Conservation (phyloP, 2,797 vertebrate species). For the Distichodus sexfasciatus region DNA sequence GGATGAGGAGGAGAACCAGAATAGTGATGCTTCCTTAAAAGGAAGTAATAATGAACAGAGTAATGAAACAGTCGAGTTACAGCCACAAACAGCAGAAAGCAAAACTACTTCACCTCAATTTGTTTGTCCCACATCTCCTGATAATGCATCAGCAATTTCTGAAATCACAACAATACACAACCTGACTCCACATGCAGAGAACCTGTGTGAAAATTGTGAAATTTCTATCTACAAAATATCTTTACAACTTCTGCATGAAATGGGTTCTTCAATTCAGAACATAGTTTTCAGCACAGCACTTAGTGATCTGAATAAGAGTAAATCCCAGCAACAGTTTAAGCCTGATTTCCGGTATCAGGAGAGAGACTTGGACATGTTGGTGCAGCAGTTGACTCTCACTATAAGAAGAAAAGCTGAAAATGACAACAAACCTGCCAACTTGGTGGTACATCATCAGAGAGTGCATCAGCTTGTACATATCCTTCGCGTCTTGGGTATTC, state of each 20-base stretch:
- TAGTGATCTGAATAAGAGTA: background rate
- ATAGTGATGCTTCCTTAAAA: slow-evolving; percentile 6
- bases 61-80: slow-evolving; percentile 2
- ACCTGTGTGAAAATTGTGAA: slow-evolving; percentile 13
- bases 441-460: slow-evolving; percentile 60
- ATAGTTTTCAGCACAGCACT: slow-evolving; percentile 70
- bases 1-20: slow-evolving; percentile 13
- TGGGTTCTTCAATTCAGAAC: slow-evolving; percentile 41
- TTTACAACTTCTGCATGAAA: slow-evolving; percentile 42
- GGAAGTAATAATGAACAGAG: background rate
- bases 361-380: slow-evolving; percentile 57
- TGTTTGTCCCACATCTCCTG: slow-evolving; percentile 1
- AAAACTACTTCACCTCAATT: background rate
- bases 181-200: background rate
- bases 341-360: slow-evolving; percentile 60
- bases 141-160: slow-evolving; percentile 29
- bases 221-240: slow-evolving; percentile 1
- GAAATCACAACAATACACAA: background rate
- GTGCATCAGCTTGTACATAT: slow-evolving; percentile 73
- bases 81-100: background rate
- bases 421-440: background rate
- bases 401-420: slow-evolving; percentile 49
- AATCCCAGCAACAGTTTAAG: slow-evolving; percentile 39
- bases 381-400: slow-evolving; percentile 59
- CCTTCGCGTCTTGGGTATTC: slow-evolving; percentile 71